A percentile compares a stretch with the other conserved stretches of the same genome.
Evolutionary conservation across 2,888 invertebrate genomes (phyloP).

Genomic region (Scaptomyza reducta): DNA sequence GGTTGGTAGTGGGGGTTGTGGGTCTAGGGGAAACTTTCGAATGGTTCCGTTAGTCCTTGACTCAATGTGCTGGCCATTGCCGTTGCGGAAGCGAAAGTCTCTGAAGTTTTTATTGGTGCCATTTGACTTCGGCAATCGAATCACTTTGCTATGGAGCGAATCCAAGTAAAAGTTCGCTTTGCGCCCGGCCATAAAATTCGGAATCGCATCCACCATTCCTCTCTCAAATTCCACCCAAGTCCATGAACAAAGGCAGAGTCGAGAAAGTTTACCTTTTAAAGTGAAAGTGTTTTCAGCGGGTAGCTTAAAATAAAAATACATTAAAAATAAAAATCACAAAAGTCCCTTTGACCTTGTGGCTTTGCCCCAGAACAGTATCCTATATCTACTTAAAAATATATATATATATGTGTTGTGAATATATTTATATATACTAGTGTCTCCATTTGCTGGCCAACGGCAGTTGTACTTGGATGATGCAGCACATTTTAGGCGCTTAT

Average conservation of each 20-base stretch:
- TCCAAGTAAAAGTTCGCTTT: conserved; percentile 48
- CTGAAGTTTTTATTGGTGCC: conserved; percentile 71
- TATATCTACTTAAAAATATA: conserved; percentile 2
- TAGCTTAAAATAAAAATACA: conserved; percentile 51
- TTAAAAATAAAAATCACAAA: conserved; percentile 49
- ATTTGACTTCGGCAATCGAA: conserved; percentile 69
- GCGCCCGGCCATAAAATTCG: conserved; percentile 46
- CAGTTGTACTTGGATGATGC: conserved; percentile 40
- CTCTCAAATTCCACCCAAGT: neutral
- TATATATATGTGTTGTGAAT: neutral
- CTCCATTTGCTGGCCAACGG: conserved; percentile 9
- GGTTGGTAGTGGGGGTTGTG: neutral
- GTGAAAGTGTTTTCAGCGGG: conserved; percentile 44
- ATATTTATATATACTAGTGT: conserved; percentile 4
- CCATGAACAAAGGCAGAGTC: neutral
- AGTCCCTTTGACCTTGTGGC: conserved; percentile 66
- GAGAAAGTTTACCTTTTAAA: conserved; percentile 65
- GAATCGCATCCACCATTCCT: neutral
- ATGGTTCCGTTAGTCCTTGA: conserved; percentile 48
- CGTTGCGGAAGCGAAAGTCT: conserved; percentile 50
- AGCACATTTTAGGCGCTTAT: conserved; percentile 43
- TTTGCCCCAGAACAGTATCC: conserved; percentile 18
- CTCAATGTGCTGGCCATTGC: conserved; percentile 31
- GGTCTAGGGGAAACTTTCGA: conserved; percentile 31
- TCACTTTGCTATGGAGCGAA: conserved; percentile 44